Evolutionary conservation across 2,797 vertebrate genomes (phyloP), one percentile per base, ranked within the genome.

Genomic region (Ctenopoma kingsleyae): DNA sequence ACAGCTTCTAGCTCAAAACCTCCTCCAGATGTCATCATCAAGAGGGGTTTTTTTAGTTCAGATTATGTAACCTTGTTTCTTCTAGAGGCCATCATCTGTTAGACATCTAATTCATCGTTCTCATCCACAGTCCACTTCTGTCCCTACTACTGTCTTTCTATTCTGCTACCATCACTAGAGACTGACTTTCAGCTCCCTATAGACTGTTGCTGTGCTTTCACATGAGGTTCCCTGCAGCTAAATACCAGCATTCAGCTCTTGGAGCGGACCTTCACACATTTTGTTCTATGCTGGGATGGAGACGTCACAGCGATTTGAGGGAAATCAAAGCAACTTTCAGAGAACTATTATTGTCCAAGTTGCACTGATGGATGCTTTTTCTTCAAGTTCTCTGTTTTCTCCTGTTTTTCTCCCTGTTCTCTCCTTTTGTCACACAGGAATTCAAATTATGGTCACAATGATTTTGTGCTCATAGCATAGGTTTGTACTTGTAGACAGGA

Each of bases 191-290:
- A 43, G 60, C 41, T 74, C 56, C 40, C 30, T 48, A 57, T 8
- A 32, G 30, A 32, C 30, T 32, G 30, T 32, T 32, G 30, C 25
- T 35, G 13, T 5, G 4, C 17, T 10, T 52, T 57, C 40, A 27
- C 2, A 40, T 56, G 54, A 52, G 59, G 55, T 35, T 46, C 65
- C 58, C 62, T 59, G 36, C 62, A 63, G 74, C 66, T 36, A 64
- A 53, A 43, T 1, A 50, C 0, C 25, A 4, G 8, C 48, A 67
- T 44, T 13, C 51, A 46, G 52, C 52, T 27, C 23, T 13, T 12
- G 8, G 38, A 30, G 19, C 67, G 3, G 13, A 44, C 23, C 32
- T 70, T 71, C 61, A 71, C 40, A 51, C 49, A 50, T 36, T 71
- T 70, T 23, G 19, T 52, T 40, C 35, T 67, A 44, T 0, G 0